Evolutionary conservation across 2,797 vertebrate genomes (phyloP).

Genomic region (Lagorchestes hirsutus): DNA sequence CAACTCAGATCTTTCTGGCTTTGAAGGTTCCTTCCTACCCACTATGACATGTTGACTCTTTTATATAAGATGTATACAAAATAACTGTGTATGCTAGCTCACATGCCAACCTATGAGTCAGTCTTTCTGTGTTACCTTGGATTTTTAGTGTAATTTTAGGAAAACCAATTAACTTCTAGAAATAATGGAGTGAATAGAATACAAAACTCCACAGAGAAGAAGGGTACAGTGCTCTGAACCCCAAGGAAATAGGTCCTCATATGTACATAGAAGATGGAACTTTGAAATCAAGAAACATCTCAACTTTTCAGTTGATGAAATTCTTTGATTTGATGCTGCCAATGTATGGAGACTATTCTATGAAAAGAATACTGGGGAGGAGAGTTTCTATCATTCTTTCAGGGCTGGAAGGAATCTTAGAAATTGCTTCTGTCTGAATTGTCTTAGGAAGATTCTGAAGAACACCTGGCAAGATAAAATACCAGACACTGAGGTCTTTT

Average conservation of each 20-base stretch:
- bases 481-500: background rate
- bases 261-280: background rate
- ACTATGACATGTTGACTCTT: background rate
- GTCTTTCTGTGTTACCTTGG: background rate
- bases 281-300: constrained; percentile 3
- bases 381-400: background rate
- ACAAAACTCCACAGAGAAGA: background rate
- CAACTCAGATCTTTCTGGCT: background rate
- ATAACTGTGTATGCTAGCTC: background rate
- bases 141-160: background rate
- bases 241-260: background rate
- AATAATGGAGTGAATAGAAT: background rate
- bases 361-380: background rate
- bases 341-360: background rate
- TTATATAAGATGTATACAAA: background rate
- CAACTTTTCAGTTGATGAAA: background rate
- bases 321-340: background rate
- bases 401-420: background rate
- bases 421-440: background rate
- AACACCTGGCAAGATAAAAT: background rate
- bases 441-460: background rate
- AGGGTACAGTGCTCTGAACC: background rate
- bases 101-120: background rate
- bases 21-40: background rate
- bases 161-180: background rate